phyloP scores from a whole-genome alignment of 1,140 invertebrate species.

The Nephotettix cincticeps region DNA sequence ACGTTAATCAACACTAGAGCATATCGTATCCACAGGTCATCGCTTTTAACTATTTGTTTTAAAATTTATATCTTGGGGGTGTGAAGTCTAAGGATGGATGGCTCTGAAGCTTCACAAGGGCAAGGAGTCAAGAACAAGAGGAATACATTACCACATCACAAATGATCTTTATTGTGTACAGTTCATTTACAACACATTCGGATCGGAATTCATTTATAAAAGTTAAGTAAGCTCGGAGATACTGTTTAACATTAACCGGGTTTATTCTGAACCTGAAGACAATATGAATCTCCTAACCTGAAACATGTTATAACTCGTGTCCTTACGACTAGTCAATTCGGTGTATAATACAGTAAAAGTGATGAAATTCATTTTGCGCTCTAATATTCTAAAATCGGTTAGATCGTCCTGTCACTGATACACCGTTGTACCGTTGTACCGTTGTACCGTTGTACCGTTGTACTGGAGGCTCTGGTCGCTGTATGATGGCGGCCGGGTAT shows the following conservation, averaged over 20 bases:
- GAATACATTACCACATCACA: background rate
- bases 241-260: too few relatives aligned
- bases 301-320: background rate
- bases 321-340: background rate
- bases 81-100: too few relatives aligned
- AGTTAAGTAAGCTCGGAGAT: conserved; percentile 14
- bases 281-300: background rate
- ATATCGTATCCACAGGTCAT: too few relatives aligned
- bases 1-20: too few relatives aligned
- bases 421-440: background rate
- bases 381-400: conserved; percentile 13
- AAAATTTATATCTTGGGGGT: too few relatives aligned
- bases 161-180: conserved; percentile 11
- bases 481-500: too few relatives aligned
- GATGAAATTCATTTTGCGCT: conserved; percentile 13
- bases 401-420: background rate
- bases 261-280: background rate
- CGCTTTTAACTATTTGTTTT: too few relatives aligned
- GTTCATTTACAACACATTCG: conserved; percentile 2
- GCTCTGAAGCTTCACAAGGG: too few relatives aligned
- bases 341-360: conserved; percentile 9
- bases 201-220: conserved; percentile 1
- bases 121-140: too few relatives aligned
- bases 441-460: background rate
- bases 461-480: background rate